A percentile compares a stretch with the other conserved stretches of the same genome.
Conservation (phyloP, 1,140 invertebrate species). For the Apis dorsata region DNA sequence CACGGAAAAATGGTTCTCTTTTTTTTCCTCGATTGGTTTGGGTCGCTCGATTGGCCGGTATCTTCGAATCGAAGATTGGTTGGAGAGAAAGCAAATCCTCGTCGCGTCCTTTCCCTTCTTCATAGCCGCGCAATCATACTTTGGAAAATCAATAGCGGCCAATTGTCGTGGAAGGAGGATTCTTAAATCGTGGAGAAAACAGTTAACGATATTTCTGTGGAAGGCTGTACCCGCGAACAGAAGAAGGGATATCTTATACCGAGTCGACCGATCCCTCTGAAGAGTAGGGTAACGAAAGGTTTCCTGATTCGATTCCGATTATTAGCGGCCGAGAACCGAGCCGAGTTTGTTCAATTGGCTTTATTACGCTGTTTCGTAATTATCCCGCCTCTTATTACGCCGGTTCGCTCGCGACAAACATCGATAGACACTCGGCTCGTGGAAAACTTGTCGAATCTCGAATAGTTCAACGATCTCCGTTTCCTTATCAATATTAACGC, state of each 20-base stretch:
- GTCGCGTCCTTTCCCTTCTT: conserved; percentile 7
- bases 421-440: not conserved
- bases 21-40: not conserved
- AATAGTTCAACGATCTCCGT: not conserved
- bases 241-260: conserved; percentile 12
- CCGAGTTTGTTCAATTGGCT: conserved; percentile 55
- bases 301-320: conserved; percentile 52
- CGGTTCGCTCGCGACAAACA: conserved; percentile 3
- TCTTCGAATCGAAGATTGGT: not conserved
- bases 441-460: not conserved
- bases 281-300: conserved; percentile 46
- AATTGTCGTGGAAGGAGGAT: conserved; percentile 17
- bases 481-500: conserved; percentile 26
- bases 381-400: conserved; percentile 3
- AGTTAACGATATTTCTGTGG: conserved; percentile 60
- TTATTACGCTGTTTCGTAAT: conserved; percentile 35
- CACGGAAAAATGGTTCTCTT: not conserved
- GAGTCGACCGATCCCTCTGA: conserved; percentile 22
- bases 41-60: not conserved
- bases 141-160: conserved; percentile 56
- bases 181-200: conserved; percentile 54
- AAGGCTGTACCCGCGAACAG: not conserved
- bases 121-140: conserved; percentile 52
- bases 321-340: conserved; percentile 8
- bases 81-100: conserved; percentile 34